Evolutionary conservation across 2,113 vertebrate genomes (phyloP).

Genomic region (Petaurus breviceps): DNA sequence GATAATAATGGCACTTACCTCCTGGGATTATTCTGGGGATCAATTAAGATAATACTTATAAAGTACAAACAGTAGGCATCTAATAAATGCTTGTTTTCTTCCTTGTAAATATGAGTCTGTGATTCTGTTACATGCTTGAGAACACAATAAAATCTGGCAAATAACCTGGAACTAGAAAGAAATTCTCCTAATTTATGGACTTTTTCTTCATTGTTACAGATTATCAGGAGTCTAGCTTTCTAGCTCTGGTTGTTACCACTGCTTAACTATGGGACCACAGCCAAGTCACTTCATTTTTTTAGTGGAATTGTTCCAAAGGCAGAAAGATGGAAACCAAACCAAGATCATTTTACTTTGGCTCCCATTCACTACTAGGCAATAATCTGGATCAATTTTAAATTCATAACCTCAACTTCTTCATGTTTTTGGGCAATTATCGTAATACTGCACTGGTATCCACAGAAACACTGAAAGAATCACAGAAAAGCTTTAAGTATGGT

Average conservation of each 20-base stretch:
- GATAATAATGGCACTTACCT: not conserved
- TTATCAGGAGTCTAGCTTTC: not conserved
- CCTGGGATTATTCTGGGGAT: not conserved
- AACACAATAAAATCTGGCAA: not conserved
- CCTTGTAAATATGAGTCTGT: not conserved
- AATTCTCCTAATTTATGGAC: not conserved
- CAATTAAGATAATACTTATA: not conserved
- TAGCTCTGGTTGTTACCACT: not conserved
- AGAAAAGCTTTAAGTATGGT: not conserved
- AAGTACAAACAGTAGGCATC: not conserved
- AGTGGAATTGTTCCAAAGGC: not conserved
- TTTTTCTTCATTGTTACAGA: not conserved
- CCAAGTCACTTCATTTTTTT: not conserved
- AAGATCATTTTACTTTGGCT: conserved; percentile 8
- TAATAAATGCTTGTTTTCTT: not conserved
- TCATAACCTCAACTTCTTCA: conserved; percentile 29
- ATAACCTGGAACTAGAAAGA: not conserved
- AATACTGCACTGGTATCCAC: not conserved
- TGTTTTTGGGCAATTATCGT: not conserved
- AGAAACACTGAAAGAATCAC: not conserved
- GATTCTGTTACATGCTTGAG: not conserved
- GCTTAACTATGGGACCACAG: not conserved
- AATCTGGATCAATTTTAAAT: conserved; percentile 18
- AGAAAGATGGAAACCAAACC: conserved; percentile 15
- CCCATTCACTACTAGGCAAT: conserved; percentile 21